Percentiles rank a stretch among this genome's conserved stretches.
Evolutionary conservation across 2,797 vertebrate genomes (phyloP).

Genomic region (Oryzias dopingdopingensis): DNA sequence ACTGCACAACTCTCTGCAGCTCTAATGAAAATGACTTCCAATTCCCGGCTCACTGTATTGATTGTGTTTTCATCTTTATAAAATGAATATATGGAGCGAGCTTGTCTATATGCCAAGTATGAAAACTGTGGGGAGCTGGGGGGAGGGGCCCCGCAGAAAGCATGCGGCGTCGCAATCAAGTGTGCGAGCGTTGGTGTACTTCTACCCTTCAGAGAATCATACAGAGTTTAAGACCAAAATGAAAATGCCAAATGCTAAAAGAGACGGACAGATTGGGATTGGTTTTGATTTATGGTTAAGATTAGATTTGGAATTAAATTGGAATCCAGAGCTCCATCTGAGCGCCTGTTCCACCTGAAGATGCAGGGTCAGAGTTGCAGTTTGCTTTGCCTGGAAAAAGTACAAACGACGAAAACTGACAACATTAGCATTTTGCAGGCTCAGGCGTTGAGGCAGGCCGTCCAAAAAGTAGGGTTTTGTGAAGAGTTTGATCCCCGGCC

Average conservation of each 20-base stretch:
- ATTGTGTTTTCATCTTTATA: conserved; percentile 82
- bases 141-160: conserved; percentile 6
- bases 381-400: neutral
- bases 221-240: conserved; percentile 12
- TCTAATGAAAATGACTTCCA: conserved; percentile 83
- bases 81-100: conserved; percentile 70
- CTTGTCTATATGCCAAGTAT: conserved; percentile 59
- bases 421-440: neutral
- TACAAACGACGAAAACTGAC: neutral
- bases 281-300: conserved; percentile 5
- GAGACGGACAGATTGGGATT: conserved; percentile 4
- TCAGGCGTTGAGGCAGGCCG: neutral
- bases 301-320: conserved; percentile 2
- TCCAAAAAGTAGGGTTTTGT: neutral
- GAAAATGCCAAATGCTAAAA: neutral
- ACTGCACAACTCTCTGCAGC: conserved; percentile 74
- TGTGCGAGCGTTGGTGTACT: conserved; percentile 22
- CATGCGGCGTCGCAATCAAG: conserved; percentile 13
- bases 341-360: neutral
- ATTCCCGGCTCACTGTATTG: conserved; percentile 78
- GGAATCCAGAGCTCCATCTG: neutral
- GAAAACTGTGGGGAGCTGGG: conserved; percentile 31
- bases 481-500: conserved; percentile 2
- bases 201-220: conserved; percentile 27
- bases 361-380: neutral